Percentiles rank a stretch among this genome's conserved stretches.
phyloP scores from a whole-genome alignment of 2,888 invertebrate genomes.

The Phymatocera aterrima region DNA sequence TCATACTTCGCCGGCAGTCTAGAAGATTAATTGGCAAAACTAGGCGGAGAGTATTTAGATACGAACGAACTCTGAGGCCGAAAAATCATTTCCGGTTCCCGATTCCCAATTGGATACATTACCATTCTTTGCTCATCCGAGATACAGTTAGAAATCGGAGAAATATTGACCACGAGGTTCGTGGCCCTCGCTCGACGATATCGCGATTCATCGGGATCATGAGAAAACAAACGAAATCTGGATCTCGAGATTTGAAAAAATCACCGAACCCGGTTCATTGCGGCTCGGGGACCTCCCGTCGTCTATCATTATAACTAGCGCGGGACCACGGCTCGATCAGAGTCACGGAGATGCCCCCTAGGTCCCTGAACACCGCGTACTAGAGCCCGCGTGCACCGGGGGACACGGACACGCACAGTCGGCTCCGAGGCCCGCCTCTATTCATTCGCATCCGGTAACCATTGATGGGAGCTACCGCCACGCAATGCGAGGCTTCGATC shows the following conservation, averaged over 20 bases:
- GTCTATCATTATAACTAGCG: constrained; percentile 59
- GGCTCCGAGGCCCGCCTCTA: constrained; percentile 59
- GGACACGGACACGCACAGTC: constrained; percentile 42
- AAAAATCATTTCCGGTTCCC: constrained; percentile 20
- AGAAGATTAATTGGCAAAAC: constrained; percentile 60
- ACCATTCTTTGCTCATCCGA: background rate
- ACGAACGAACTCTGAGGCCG: background rate
- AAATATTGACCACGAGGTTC: background rate
- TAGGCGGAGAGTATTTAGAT: background rate
- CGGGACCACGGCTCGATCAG: constrained; percentile 43
- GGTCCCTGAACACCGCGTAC: constrained; percentile 20
- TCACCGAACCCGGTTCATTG: constrained; percentile 59
- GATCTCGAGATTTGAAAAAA: constrained; percentile 6
- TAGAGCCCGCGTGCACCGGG: constrained; percentile 3
- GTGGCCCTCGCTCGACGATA: background rate
- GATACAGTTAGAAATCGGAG: no score
- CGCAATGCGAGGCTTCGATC: constrained; percentile 46
- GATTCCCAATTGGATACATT: background rate
- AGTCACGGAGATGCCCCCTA: constrained; percentile 37
- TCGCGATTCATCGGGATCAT: background rate
- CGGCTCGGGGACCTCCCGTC: constrained; percentile 63
- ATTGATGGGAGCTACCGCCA: constrained; percentile 58
- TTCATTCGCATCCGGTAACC: constrained; percentile 64
- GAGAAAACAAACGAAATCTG: constrained; percentile 6
- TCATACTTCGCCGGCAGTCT: constrained; percentile 62